Base-by-base conservation (phyloP, 2,113 vertebrate genomes). In the Dicrurus megarhynchus region DNA sequence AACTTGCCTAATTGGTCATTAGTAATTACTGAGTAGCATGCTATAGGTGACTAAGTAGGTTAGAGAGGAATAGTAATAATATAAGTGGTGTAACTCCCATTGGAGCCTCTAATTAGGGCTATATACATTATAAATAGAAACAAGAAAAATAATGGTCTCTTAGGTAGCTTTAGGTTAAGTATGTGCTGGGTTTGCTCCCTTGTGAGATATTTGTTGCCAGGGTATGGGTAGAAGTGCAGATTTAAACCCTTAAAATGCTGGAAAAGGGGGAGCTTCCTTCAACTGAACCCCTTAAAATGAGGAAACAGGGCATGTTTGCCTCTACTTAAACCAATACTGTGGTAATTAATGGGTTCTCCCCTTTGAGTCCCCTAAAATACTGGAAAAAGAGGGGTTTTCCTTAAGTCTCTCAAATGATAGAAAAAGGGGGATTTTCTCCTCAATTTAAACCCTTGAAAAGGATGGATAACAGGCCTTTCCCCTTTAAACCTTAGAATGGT, bases 141-240 rank as follows among this genome's bases (percentile, higher is more conserved):
- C 8, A 52, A 16, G 27, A 26, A 33, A 49, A 61, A 19, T 12
- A 33, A 33, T 32, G 19, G 11, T 3, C 5, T 41, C 22, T 20
- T 1, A 6, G 12, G 20, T 1, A 4, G 24, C 3, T 0, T 76
- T 32, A 26, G 4, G n/a, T 24, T 49, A 15, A 0, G 0, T 11
- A 15, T 5, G 3, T 33, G 13, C 16, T 1, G 3, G 52, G 17
- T 18, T 44, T 2, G 1, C 26, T 59, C n/a, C 9, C 0, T 0
- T 19, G 3, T 0, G 4, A 76, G n/a, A 49, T 6, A 22, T 56
- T 24, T 39, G 20, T 26, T 18, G 13, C n/a, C 1, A 3, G 12
- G 4, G 12, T 4, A 4, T 2, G 4, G 9, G 16, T 32, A 24
- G 16, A 60, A 49, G 28, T 26, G 27, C 27, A 39, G 27, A 11